Conservation (phyloP, 2,888 invertebrate species). For the Ashinkailepas kermadecensis region DNA sequence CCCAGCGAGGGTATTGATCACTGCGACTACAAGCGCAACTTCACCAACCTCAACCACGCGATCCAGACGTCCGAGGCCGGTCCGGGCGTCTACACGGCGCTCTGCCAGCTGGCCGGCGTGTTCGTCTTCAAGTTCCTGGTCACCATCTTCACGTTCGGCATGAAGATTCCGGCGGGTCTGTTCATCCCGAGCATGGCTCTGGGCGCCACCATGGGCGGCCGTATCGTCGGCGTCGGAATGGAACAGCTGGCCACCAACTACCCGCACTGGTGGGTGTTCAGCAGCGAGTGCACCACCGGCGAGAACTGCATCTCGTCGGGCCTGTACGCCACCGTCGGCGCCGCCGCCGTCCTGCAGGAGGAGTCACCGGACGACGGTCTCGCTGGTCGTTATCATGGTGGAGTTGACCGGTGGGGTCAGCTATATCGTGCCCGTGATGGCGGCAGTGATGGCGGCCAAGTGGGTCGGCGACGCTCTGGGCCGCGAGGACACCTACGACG, state of each 20-base stretch:
- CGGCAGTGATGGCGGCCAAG: conserved; percentile 98
- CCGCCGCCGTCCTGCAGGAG: conserved; percentile 95
- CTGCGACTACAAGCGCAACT: conserved; percentile 87
- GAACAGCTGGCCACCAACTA: conserved; percentile 68
- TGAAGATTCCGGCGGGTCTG: conserved; percentile 91
- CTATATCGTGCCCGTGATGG: conserved; percentile 98
- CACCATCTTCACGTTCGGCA: conserved; percentile 97
- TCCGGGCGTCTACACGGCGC: conserved; percentile 73
- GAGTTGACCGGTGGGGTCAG: conserved; percentile 96
- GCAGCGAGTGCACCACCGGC: conserved; percentile 80
- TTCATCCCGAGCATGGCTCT: conserved; percentile 95
- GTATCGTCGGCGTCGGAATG: conserved; percentile 92
- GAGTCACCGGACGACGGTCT: conserved; percentile 97
- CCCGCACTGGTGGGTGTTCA: conserved; percentile 65
- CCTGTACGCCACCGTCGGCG: conserved; percentile 99
- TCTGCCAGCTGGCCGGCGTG: conserved; percentile 82
- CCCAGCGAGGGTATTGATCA: conserved; percentile 74
- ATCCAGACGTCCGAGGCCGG: conserved; percentile 78
- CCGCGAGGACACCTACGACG: conserved; percentile 93
- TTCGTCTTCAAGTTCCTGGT: conserved; percentile 56
- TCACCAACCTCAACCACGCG: conserved; percentile 67
- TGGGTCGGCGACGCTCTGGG: conserved; percentile 98
- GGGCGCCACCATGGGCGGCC: conserved; percentile 91
- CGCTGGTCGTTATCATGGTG: conserved; percentile 97
- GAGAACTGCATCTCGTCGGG: conserved; percentile 96